Evolutionary conservation across 1,140 invertebrate genomes (phyloP).

Genomic region (Triops longicaudatus): DNA sequence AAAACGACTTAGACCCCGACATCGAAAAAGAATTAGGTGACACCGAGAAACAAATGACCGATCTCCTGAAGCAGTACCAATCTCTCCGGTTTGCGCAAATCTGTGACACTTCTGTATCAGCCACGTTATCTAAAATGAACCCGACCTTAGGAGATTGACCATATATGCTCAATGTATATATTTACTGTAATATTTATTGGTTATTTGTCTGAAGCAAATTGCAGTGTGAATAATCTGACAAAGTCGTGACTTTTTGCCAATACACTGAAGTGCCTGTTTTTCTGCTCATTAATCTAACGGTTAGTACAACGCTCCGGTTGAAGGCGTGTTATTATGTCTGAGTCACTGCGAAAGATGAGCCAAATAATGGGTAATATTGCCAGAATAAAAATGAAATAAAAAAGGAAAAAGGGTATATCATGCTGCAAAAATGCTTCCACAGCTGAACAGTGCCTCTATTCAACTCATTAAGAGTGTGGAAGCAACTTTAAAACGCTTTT

Average conservation of each 20-base stretch:
- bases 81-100: neutral
- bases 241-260: neutral
- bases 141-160: neutral
- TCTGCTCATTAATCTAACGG: neutral
- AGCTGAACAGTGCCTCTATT: neutral
- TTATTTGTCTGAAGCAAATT: no score
- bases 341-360: neutral
- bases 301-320: neutral
- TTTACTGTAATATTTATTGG: no score
- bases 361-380: neutral
- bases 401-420: neutral
- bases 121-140: neutral
- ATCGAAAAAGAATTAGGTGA: neutral
- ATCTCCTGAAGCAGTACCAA: neutral
- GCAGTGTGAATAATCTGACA: neutral
- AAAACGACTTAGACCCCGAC: neutral
- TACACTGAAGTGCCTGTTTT: neutral
- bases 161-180: neutral
- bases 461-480: neutral
- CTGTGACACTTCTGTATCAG: neutral
- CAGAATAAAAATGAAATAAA: neutral
- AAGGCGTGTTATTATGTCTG: neutral
- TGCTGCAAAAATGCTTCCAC: neutral
- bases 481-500: neutral
- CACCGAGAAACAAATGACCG: neutral